A percentile compares a stretch with the other conserved stretches of the same genome.
phyloP scores from a whole-genome alignment of 1,140 invertebrate species.

The Amyelois transitella region DNA sequence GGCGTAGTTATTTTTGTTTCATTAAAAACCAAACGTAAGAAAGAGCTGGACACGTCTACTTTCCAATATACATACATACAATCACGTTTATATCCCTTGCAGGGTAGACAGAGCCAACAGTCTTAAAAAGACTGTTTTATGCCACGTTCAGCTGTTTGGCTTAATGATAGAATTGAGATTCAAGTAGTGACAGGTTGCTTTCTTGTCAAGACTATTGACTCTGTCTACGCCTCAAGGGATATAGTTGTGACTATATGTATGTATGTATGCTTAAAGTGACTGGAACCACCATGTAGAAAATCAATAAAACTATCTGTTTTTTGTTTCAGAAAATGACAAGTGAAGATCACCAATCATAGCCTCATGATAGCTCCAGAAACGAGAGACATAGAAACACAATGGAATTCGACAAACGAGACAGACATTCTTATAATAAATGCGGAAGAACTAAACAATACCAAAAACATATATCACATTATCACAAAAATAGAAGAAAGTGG shows the following conservation, averaged over 20 bases:
- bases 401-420: conserved; percentile 4
- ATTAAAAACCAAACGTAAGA: too few species aligned
- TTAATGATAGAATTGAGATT: too few species aligned
- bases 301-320: background rate
- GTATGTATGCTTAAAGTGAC: background rate
- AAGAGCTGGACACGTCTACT: too few species aligned
- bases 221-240: too few species aligned
- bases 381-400: conserved; percentile 1
- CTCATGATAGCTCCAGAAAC: conserved; percentile 8
- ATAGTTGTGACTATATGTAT: background rate
- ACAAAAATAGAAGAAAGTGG: background rate
- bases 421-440: conserved; percentile 9
- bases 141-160: too few species aligned
- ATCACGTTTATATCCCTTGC: too few species aligned
- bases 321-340: conserved; percentile 13
- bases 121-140: too few species aligned
- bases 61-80: too few species aligned
- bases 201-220: too few species aligned
- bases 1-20: too few species aligned
- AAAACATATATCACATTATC: conserved; percentile 6
- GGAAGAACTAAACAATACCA: conserved; percentile 3
- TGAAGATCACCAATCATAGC: background rate
- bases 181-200: too few species aligned
- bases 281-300: background rate
- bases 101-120: too few species aligned